These are phyloP conservation scores for Flexamia atlantica DNA, from an alignment of 2,888 invertebrate species.

Conservation along the genomic window DNA sequence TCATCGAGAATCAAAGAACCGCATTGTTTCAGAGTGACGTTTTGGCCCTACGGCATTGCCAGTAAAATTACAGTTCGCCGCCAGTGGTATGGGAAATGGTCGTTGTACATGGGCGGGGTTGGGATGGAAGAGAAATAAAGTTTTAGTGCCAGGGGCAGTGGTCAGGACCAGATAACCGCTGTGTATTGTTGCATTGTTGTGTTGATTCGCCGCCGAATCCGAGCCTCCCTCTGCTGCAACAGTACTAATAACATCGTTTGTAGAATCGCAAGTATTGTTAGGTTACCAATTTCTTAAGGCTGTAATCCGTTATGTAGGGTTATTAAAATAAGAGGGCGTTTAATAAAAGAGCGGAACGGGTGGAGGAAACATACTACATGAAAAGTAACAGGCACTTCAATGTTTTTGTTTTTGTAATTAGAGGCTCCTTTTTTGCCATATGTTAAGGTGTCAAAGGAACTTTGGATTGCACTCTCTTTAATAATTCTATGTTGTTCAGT, in stretches of 20 bases:
- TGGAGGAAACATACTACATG: no score
- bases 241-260: neutral
- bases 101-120: neutral
- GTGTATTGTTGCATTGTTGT: slow-evolving; percentile 29
- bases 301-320: no score
- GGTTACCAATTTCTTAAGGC: no score
- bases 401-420: no score
- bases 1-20: neutral
- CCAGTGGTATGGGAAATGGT: neutral
- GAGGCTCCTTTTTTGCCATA: no score
- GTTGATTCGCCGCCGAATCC: slow-evolving; percentile 13
- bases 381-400: no score
- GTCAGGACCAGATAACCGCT: slow-evolving; percentile 9
- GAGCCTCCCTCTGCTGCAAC: neutral
- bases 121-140: slow-evolving; percentile 40
- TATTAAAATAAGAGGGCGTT: no score
- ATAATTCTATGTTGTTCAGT: no score
- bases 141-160: slow-evolving; percentile 30
- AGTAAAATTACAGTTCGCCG: neutral
- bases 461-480: no score
- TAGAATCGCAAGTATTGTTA: no score
- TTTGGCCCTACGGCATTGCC: neutral
- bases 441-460: no score
- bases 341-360: no score
- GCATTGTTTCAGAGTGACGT: neutral